phyloP scores from a whole-genome alignment of 1,140 invertebrate species.

The Drosophila bipectinata region DNA sequence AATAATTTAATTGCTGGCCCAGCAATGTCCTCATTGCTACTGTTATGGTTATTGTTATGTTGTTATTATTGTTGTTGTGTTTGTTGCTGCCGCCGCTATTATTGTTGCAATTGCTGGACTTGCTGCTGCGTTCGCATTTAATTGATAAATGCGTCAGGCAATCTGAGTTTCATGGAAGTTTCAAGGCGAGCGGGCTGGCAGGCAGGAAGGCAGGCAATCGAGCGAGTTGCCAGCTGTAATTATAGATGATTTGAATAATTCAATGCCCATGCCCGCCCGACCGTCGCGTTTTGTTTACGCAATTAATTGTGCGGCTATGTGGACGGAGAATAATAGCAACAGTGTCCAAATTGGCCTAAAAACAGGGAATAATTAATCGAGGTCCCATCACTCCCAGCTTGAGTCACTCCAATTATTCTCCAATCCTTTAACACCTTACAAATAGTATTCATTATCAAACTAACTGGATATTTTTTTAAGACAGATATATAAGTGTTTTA shows the following conservation, averaged over 20 bases:
- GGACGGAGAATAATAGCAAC: conserved; percentile 27
- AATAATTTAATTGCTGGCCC: conserved; percentile 74
- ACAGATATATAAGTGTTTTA: too few species aligned
- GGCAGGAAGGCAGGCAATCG: conserved; percentile 3
- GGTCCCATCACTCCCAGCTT: not conserved
- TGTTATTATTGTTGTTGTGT: conserved; percentile 3
- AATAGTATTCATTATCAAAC: not conserved
- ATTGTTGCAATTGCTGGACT: conserved; percentile 73
- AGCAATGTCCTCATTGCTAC: conserved; percentile 40
- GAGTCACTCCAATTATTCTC: too few species aligned
- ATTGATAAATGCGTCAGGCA: conserved; percentile 72
- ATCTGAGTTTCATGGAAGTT: not conserved
- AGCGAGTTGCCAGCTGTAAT: conserved; percentile 62
- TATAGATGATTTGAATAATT: conserved; percentile 81
- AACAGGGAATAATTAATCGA: not conserved
- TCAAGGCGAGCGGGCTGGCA: not conserved
- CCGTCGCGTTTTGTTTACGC: conserved; percentile 73
- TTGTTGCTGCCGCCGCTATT: conserved; percentile 24
- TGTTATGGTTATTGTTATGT: conserved; percentile 19
- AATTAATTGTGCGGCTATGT: conserved; percentile 72
- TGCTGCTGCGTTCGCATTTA: conserved; percentile 71
- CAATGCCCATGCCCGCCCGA: conserved; percentile 52
- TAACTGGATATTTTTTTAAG: not conserved
- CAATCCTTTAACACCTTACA: not conserved
- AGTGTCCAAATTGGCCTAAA: conserved; percentile 24